phyloP scores from a whole-genome alignment of 2,888 invertebrate genomes.

The Xestia xanthographa region DNA sequence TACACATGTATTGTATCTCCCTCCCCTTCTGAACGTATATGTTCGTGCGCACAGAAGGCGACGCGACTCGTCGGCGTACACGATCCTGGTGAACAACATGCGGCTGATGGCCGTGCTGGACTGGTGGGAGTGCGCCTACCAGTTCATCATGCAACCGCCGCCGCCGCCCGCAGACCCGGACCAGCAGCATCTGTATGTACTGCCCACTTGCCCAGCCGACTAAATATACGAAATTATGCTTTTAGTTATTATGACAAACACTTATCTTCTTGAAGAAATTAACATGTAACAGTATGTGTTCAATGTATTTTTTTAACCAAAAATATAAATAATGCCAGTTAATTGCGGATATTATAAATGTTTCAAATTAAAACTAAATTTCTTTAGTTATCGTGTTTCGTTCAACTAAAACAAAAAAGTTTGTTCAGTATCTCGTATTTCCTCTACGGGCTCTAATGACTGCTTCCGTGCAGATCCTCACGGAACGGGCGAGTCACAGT shows the following conservation, averaged over 20 bases:
- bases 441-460: too few relatives aligned
- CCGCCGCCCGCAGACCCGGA: conserved; percentile 80
- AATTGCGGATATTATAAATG: too few relatives aligned
- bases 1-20: too few relatives aligned
- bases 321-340: too few relatives aligned
- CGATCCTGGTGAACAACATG: conserved; percentile 98
- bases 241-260: neutral
- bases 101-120: conserved; percentile 97
- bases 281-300: too few relatives aligned
- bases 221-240: neutral
- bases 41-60: conserved; percentile 87
- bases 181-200: conserved; percentile 74
- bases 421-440: too few relatives aligned
- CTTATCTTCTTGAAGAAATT: neutral
- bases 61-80: conserved; percentile 93
- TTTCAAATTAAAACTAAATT: too few relatives aligned
- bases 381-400: too few relatives aligned
- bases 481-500: too few relatives aligned
- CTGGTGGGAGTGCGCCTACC: conserved; percentile 96
- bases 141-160: conserved; percentile 93
- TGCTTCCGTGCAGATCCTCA: too few relatives aligned
- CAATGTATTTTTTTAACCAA: too few relatives aligned
- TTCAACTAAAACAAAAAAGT: too few relatives aligned
- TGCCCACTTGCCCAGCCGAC: neutral
- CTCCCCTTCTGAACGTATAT: neutral